Evolutionary conservation across 2,888 invertebrate genomes (phyloP), one percentile per base, ranked within the genome.

Genomic region (Tineola bisselliella): DNA sequence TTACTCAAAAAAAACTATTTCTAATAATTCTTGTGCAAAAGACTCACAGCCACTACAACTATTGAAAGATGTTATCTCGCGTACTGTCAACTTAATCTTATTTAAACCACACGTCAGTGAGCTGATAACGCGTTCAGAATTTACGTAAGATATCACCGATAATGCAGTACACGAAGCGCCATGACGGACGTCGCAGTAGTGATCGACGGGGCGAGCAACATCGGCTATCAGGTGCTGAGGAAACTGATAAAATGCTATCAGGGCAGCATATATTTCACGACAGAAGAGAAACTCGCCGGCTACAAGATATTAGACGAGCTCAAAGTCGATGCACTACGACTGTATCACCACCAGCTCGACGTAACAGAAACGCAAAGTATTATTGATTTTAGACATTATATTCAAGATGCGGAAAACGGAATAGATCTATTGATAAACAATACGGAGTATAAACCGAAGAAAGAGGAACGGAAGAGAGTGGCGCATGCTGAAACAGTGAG

Each of bases 181-280:
- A 87, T 87, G 86, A 73, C 71, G 67, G 73, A 77, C 75, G 84
- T 84, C 63, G 84, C 84, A 65, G 69, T 87, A 19, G 79, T 87
- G 2, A 76, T 87, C 13, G 83, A 81, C 61, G 87, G 84, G 56
- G 74, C 78, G 62, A 81, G 79, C 67, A 86, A 84, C 68, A 71
- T 86, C 61, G 87, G 86, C 63, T 84, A 79, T 63, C 81, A 84
- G 70, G 80, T 86, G 0, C 66, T 86, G 1, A 83, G 74, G 64
- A 77, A 76, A 68, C 74, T 87, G 0, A 68, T 69, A 30, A 70
- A 74, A 64, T 66, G 68, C 2, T 82, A 81, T 71, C 64, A 75
- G 61, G 80, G 81, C 43, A 84, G 80, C 67, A 79, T 87, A 61
- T 87, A 86, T 68, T 86, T 81, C 66, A 87, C 86, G 0, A 74